phyloP scores from a whole-genome alignment of 2,113 vertebrate species.

The Haemorhous mexicanus region DNA sequence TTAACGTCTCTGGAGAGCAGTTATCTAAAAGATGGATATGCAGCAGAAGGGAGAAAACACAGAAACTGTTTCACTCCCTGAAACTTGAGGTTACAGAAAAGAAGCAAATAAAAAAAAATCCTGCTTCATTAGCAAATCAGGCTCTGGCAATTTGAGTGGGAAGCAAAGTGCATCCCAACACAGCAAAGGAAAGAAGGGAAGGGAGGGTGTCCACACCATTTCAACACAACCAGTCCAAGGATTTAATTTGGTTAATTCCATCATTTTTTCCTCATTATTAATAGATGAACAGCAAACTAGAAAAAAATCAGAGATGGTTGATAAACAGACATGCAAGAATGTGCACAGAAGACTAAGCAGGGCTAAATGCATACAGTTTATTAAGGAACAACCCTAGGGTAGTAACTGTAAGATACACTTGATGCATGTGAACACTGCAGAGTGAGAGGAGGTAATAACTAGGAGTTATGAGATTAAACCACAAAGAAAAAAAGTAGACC shows the following conservation, averaged over 20 bases:
- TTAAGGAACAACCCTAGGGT: not conserved
- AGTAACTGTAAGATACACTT: not conserved
- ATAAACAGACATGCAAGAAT: not conserved
- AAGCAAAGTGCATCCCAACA: not conserved
- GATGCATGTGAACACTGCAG: not conserved
- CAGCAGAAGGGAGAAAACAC: not conserved
- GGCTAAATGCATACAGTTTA: not conserved
- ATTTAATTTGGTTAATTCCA: not conserved
- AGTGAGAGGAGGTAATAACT: not conserved
- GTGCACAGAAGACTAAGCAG: not conserved
- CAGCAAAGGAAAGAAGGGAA: not conserved
- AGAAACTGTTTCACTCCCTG: not conserved
- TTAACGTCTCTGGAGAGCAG: not conserved
- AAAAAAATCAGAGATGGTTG: not conserved
- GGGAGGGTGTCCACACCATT: not conserved
- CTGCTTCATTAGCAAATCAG: not conserved
- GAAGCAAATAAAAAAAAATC: not conserved
- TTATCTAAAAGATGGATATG: conserved; percentile 6
- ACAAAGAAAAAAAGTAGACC: not conserved
- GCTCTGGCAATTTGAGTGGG: not conserved
- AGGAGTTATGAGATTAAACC: not conserved
- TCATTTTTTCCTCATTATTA: not conserved
- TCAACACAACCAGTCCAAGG: not conserved
- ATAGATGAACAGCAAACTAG: not conserved
- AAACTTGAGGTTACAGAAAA: not conserved